Percentiles rank a stretch among this genome's conserved stretches.
Evolutionary conservation across 2,113 vertebrate genomes (phyloP).

Genomic region (Calyptommatus sinebrachiatus): DNA sequence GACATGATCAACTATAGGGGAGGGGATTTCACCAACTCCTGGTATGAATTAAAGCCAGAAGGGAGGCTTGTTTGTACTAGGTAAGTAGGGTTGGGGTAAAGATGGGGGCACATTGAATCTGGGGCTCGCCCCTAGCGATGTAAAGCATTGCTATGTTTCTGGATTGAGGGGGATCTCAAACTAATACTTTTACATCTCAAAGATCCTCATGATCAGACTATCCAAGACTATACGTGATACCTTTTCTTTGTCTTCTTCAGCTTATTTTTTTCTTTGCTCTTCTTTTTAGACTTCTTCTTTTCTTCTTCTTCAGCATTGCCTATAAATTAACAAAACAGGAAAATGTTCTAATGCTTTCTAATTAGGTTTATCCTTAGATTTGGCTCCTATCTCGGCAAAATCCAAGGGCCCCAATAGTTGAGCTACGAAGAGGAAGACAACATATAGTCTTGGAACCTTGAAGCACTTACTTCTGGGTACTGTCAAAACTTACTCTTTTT

Average conservation of each 20-base stretch:
- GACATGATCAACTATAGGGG: too few relatives aligned
- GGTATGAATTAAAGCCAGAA: too few relatives aligned
- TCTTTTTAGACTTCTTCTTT: slow-evolving; percentile 83
- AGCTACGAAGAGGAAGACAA: not conserved
- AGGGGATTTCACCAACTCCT: too few relatives aligned
- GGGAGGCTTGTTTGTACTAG: too few relatives aligned
- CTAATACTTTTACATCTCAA: not conserved
- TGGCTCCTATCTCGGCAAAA: not conserved
- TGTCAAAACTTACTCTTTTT: slow-evolving; percentile 68
- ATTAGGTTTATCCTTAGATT: not conserved
- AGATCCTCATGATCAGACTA: too few relatives aligned
- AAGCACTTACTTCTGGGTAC: not conserved
- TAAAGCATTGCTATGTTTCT: not conserved
- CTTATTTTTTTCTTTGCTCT: slow-evolving; percentile 80
- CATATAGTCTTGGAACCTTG: not conserved
- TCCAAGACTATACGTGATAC: slow-evolving; percentile 56
- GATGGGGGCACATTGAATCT: too few relatives aligned
- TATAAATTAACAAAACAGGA: slow-evolving; percentile 49
- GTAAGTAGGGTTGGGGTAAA: too few relatives aligned
- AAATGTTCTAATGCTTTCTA: too few relatives aligned
- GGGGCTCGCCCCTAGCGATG: too few relatives aligned
- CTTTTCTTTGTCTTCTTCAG: slow-evolving; percentile 84
- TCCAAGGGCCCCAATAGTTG: not conserved
- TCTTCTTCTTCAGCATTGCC: slow-evolving; percentile 77
- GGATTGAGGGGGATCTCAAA: not conserved